Conservation (phyloP, 1,140 invertebrate species). For the Melanaphis sacchari region DNA sequence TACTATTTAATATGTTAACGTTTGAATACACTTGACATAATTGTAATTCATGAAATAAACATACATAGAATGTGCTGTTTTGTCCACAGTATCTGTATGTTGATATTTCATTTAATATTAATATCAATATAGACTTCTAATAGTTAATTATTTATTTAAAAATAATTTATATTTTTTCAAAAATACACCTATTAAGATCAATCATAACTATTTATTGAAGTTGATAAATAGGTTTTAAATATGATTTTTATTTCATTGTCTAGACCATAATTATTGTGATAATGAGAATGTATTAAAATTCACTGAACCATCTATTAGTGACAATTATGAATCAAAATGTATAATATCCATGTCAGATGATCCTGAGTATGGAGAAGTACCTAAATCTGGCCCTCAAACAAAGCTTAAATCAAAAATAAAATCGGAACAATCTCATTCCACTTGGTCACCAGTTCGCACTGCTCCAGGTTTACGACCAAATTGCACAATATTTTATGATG, state of each 20-base stretch:
- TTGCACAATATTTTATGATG: conserved; percentile 53
- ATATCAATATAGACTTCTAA: no score
- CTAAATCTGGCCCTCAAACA: conserved; percentile 31
- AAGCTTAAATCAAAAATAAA: conserved; percentile 34
- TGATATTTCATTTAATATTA: background rate
- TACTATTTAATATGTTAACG: background rate
- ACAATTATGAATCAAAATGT: conserved; percentile 48
- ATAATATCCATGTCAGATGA: conserved; percentile 44
- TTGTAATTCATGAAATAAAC: background rate
- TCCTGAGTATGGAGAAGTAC: conserved; percentile 21
- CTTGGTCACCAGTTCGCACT: conserved; percentile 47
- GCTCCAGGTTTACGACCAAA: conserved; percentile 49
- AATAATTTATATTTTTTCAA: no score
- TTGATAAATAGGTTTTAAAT: conserved; percentile 34
- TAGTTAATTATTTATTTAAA: no score
- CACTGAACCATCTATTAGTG: conserved; percentile 44
- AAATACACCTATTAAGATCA: background rate
- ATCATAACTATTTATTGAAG: background rate
- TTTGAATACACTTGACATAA: background rate
- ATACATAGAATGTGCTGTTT: background rate
- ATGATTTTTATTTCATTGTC: conserved; percentile 49
- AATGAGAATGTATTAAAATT: conserved; percentile 29
- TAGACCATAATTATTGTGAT: conserved; percentile 57
- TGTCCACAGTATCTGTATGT: no score
- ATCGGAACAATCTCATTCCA: background rate